phyloP scores from a whole-genome alignment of 1,140 invertebrate species.

The Drosophila pachea region DNA sequence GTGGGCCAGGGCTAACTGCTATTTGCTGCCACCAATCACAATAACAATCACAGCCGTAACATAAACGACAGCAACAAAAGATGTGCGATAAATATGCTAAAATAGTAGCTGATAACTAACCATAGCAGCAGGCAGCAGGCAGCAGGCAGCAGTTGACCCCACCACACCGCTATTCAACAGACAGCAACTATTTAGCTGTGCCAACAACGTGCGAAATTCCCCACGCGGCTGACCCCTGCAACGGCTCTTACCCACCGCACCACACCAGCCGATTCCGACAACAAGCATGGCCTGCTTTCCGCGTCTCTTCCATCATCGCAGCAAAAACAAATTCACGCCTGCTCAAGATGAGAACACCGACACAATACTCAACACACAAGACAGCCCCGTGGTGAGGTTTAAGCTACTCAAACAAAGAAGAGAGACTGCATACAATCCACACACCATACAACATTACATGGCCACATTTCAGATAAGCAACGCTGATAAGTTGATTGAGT shows the following conservation, averaged over 20 bases:
- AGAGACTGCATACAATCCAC: constrained; percentile 2
- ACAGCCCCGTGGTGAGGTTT: constrained; percentile 75
- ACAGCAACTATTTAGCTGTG: constrained; percentile 11
- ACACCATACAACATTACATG: not conserved
- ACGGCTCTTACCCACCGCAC: not conserved
- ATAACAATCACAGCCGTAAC: constrained; percentile 8
- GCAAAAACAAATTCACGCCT: constrained; percentile 75
- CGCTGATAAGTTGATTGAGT: constrained; percentile 66
- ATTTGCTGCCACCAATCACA: constrained; percentile 22
- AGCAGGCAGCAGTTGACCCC: not conserved
- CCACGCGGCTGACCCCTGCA: constrained; percentile 18
- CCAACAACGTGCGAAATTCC: constrained; percentile 21
- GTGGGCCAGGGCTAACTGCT: constrained; percentile 20
- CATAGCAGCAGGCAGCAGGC: constrained; percentile 11
- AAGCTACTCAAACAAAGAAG: not conserved
- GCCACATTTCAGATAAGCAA: constrained; percentile 41
- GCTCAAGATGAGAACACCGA: constrained; percentile 69
- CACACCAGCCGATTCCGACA: not conserved
- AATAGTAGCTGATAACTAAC: constrained; percentile 34
- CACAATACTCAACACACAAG: constrained; percentile 69
- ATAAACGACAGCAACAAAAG: constrained; percentile 13
- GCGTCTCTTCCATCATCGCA: constrained; percentile 65
- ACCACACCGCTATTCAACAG: not conserved
- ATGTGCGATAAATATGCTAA: constrained; percentile 41
- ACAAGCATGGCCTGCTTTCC: constrained; percentile 72